These are phyloP conservation scores for Phymorhynchus buccinoides DNA, from an alignment of 1,140 invertebrate species.

Conservation along the genomic window DNA sequence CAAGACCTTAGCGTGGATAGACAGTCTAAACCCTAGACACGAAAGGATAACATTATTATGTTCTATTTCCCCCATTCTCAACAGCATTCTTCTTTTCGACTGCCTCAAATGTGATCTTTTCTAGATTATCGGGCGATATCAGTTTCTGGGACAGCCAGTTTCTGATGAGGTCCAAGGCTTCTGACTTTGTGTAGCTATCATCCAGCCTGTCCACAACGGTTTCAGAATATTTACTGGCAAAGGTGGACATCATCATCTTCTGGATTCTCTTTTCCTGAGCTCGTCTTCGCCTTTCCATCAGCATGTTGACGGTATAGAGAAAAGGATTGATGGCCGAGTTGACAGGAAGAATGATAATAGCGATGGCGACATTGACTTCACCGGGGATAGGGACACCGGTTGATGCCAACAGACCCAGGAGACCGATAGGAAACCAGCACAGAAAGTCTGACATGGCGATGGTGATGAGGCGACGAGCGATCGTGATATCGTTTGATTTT, in stretches of 20 bases:
- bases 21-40: no score
- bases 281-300: neutral
- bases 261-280: neutral
- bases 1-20: no score
- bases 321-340: conserved; percentile 20
- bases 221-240: neutral
- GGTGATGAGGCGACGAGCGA: conserved; percentile 17
- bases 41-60: no score
- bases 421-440: conserved; percentile 15
- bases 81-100: neutral
- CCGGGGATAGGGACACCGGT: neutral
- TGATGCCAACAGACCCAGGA: neutral
- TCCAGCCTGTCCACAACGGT: neutral
- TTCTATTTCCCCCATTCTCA: neutral
- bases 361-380: conserved; percentile 5
- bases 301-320: conserved; percentile 15
- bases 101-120: neutral
- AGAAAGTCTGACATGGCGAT: conserved; percentile 15
- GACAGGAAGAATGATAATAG: conserved; percentile 2
- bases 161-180: neutral
- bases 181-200: neutral
- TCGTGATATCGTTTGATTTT: neutral
- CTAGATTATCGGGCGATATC: neutral
- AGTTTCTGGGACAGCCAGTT: neutral
- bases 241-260: conserved; percentile 2